Evolutionary conservation across 2,113 vertebrate genomes (phyloP), one percentile per base, ranked within the genome.

Genomic region (Apaloderma vittatum): DNA sequence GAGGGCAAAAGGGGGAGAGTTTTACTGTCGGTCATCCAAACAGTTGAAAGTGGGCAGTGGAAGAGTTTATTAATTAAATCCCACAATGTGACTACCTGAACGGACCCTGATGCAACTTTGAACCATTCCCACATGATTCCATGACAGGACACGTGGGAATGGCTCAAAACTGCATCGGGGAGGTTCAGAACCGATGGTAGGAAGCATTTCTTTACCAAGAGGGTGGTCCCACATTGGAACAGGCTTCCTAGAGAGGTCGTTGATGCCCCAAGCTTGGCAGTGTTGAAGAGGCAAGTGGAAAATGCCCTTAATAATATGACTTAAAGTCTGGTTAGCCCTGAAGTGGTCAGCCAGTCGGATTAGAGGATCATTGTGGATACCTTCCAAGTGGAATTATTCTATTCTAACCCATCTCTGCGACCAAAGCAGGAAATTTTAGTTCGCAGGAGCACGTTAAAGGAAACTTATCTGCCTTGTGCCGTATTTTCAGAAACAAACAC

Each of bases 361-460:
- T 15, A 22, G 16, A 46, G 20, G 9, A n/a, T 16, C 6, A 1
- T 14, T 2, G 3, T 0, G 54, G 23, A 3, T 17, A 45, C 40
- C 24, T 30, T 24, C 45, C 58, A 62, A 34, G 20, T 22, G 23
- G 27, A 62, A 40, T 32, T 32, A 21, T 20, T 34, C 29, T 22
- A 29, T 26, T 72, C 45, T 29, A 52, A 48, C 26, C 34, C 43
- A 15, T 5, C 36, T 30, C 62, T 27, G 23, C 40, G 55, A 29
- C 1, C 4, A 11, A 10, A 45, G 16, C 34, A 27, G 12, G n/a
- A 40, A 34, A 10, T 24, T 76, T 27, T 5, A 49, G 11, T 40
- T 40, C 40, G 12, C 40, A 11, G 12, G 40, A 40, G 40, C 30
- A 32, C 59, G 27, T 43, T 40, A 30, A 37, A 55, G 19, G 52